Percentiles rank a stretch among this genome's conserved stretches.
Evolutionary conservation across 2,113 vertebrate species (phyloP).

Genomic region (Plotosus lineatus): DNA sequence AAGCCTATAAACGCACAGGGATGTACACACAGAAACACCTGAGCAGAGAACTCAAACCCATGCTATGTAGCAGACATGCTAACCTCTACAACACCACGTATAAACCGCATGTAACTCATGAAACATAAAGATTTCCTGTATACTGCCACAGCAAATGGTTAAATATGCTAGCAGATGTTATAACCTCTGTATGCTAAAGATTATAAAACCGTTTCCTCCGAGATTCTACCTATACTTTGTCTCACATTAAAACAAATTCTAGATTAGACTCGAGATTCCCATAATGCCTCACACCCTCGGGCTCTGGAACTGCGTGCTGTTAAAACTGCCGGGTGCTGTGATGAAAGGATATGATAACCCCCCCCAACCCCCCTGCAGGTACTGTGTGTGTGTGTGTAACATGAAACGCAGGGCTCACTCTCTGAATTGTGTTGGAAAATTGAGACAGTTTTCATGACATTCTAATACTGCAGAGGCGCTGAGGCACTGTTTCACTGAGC

Average conservation of each 20-base stretch:
- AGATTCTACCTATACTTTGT: not conserved
- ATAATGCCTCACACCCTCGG: not conserved
- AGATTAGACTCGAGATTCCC: not conserved
- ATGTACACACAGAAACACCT: too few species aligned
- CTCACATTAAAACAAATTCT: not conserved
- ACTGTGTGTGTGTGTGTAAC: conserved; percentile 34
- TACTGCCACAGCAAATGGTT: not conserved
- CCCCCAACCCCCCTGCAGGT: conserved; percentile 9
- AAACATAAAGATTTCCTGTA: too few species aligned
- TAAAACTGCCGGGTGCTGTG: not conserved
- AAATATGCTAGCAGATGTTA: not conserved
- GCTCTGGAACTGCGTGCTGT: not conserved
- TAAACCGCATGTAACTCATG: too few species aligned
- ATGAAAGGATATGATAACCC: conserved; percentile 14
- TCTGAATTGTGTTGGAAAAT: conserved; percentile 51
- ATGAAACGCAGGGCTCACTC: conserved; percentile 13
- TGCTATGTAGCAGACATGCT: too few species aligned
- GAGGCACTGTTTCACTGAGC: conserved; percentile 44
- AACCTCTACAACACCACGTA: too few species aligned
- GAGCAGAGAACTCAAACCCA: too few species aligned
- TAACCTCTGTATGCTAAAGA: not conserved
- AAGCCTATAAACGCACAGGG: too few species aligned
- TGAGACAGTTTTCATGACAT: conserved; percentile 61
- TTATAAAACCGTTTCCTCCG: not conserved
- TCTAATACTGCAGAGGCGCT: conserved; percentile 48